Evolutionary conservation across 2,797 vertebrate species (phyloP), one percentile per base, ranked within the genome.

Genomic region (Dendrocincla fuliginosa): DNA sequence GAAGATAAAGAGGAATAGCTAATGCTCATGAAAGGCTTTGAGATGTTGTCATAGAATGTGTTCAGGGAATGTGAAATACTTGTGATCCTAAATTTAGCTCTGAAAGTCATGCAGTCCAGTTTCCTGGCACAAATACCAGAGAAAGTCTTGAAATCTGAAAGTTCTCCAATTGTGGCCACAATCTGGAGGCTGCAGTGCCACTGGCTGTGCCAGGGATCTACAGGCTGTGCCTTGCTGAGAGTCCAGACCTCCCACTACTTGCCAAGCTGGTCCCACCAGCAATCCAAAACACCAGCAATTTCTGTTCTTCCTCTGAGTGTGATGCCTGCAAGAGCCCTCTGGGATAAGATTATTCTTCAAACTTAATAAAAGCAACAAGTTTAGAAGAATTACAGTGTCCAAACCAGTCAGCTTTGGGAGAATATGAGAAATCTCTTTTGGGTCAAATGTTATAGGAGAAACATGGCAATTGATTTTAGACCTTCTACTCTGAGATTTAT

Each of bases 121-220:
- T 93, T 95, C 70, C 90, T 94, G 93, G 94, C 94, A 95, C 93
- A 93, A 95, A 95, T 94, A 74, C 23, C 67, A 24, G 50, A 88
- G 67, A 93, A 97, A 96, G 84, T 77, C 68, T 82, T 93, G 84
- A 92, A 94, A 95, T 73, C 41, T 64, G 91, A 96, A 74, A 0
- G 6, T 88, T 85, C 87, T 93, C 94, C 93, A 94, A 22, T 75
- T 1, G 13, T 2, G 16, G 79, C 87, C 82, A 50, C n/a, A 35
- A 84, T 41, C 41, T 0, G 2, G 71, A 85, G 30, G 64, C 71
- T 93, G 35, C 68, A 60, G 64, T n/a, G 82, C 84, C 23, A 9
- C 49, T 1, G 4, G 33, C 1, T 1, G 20, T 35, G 74, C 52
- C 5, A 3, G 53, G 24, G 9, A 30, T 59, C 32, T 65, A 53